Conservation (phyloP, 2,797 vertebrate species). For the Tarsius wallacei region DNA sequence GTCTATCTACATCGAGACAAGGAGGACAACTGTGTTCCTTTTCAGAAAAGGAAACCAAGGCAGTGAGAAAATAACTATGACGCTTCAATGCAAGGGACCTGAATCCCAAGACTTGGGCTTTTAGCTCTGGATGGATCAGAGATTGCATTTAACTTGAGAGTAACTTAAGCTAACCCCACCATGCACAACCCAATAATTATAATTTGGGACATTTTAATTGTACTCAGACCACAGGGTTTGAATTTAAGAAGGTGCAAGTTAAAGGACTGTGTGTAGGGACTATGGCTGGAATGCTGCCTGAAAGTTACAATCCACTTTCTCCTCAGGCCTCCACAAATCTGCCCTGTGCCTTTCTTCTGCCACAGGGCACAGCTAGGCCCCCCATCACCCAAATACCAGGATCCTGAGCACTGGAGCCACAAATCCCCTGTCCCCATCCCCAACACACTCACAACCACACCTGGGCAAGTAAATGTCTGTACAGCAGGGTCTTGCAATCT, state of each 20-base stretch:
- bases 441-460: neutral
- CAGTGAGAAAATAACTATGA: neutral
- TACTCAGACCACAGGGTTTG: constrained; percentile 52
- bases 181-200: constrained; percentile 1
- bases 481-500: accelerated
- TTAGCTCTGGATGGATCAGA: neutral
- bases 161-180: constrained; percentile 28
- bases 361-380: neutral
- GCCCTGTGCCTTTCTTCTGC: neutral
- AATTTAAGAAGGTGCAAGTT: constrained; percentile 64
- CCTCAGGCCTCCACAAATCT: neutral
- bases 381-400: neutral
- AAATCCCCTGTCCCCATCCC: neutral
- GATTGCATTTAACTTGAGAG: constrained; percentile 1
- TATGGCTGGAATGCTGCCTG: constrained; percentile 29
- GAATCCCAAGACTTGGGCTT: neutral
- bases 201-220: constrained; percentile 65
- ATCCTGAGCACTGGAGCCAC: neutral
- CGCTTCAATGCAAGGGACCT: neutral
- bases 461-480: neutral
- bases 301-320: constrained; percentile 3
- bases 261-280: constrained; percentile 21
- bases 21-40: constrained; percentile 4
- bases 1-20: neutral
- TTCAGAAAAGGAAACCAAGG: neutral